Conservation (phyloP, 2,888 invertebrate genomes). For the Yponomeuta cagnagella region DNA sequence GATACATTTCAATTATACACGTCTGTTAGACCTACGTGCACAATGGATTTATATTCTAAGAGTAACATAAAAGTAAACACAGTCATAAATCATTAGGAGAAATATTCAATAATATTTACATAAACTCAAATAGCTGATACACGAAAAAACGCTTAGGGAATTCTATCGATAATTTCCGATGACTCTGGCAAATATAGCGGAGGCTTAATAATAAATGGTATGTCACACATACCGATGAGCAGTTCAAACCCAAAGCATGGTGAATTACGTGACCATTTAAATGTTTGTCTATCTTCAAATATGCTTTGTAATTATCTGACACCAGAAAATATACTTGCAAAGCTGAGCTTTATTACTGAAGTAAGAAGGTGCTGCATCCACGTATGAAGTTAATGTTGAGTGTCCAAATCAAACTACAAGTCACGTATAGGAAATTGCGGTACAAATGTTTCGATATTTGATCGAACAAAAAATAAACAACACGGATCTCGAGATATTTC, state of each 20-base stretch:
- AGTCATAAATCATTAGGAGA: background rate
- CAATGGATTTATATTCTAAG: background rate
- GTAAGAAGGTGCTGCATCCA: background rate
- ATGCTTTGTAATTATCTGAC: conserved; percentile 1
- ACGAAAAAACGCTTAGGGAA: conserved; percentile 6
- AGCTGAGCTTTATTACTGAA: background rate
- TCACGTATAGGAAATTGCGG: conserved; percentile 18
- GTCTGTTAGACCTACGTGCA: background rate
- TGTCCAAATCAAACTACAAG: conserved; percentile 17
- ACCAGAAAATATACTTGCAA: background rate
- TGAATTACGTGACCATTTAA: conserved; percentile 28
- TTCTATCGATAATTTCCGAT: background rate
- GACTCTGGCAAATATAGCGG: conserved; percentile 9
- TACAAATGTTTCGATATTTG: conserved; percentile 1
- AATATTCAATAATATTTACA: background rate
- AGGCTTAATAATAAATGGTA: conserved; percentile 9
- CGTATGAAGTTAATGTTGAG: background rate
- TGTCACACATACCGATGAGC: conserved; percentile 13
- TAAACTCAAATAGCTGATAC: no score
- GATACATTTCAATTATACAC: background rate
- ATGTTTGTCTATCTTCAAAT: conserved; percentile 23
- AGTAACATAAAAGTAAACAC: background rate
- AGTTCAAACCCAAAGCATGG: conserved; percentile 14
- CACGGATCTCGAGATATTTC: conserved; percentile 9
- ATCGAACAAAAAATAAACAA: conserved; percentile 13